Evolutionary conservation across 2,888 invertebrate genomes (phyloP).

Genomic region (Torymus auratus): DNA sequence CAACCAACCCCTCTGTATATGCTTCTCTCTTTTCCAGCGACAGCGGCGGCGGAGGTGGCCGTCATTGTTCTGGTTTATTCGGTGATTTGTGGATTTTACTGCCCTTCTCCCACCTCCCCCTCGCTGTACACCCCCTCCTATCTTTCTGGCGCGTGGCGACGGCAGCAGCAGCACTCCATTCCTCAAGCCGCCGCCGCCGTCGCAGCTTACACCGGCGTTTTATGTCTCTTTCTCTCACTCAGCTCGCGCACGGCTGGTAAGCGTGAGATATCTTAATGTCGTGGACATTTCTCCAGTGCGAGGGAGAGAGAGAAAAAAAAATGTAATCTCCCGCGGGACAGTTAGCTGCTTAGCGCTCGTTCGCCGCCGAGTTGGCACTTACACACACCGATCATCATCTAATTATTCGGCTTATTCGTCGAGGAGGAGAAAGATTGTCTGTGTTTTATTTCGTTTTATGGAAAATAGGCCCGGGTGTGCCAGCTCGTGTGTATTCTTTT

Average conservation of each 20-base stretch:
- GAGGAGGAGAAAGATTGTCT: no score
- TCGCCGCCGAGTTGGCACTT: no score
- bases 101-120: slow-evolving; percentile 58
- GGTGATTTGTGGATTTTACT: slow-evolving; percentile 76
- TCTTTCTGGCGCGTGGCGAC: neutral
- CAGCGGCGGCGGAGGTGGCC: slow-evolving; percentile 61
- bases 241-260: slow-evolving; percentile 17
- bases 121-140: neutral
- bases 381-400: no score
- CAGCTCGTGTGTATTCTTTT: no score
- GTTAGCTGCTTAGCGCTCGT: neutral
- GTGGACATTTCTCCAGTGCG: slow-evolving; percentile 9
- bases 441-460: no score
- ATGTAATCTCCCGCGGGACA: slow-evolving; percentile 11
- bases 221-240: slow-evolving; percentile 13
- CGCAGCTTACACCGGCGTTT: slow-evolving; percentile 24
- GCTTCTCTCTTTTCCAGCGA: slow-evolving; percentile 60
- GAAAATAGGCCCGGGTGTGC: no score
- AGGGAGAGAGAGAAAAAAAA: neutral
- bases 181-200: neutral
- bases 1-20: neutral
- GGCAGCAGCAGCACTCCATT: neutral
- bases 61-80: slow-evolving; percentile 76
- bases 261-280: slow-evolving; percentile 57
- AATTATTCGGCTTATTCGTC: no score